phyloP scores from a whole-genome alignment of 2,797 vertebrate species.

The Ispidina picta region DNA sequence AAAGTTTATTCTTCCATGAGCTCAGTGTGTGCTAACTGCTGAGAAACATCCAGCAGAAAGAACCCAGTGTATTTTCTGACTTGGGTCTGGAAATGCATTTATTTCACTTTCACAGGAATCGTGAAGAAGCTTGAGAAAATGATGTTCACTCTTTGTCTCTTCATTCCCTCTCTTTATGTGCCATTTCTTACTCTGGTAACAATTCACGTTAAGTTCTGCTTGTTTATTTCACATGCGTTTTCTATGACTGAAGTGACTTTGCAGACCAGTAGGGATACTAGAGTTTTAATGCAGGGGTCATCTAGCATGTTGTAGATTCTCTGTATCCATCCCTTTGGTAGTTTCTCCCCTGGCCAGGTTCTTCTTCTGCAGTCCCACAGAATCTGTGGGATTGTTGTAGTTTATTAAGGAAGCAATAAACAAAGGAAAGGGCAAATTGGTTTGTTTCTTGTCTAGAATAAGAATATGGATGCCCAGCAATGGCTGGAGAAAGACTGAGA shows the following conservation, averaged over 20 bases:
- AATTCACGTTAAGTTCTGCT: not conserved
- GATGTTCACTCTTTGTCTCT: not conserved
- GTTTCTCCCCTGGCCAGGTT: not conserved
- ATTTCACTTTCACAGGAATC: not conserved
- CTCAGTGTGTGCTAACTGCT: not conserved
- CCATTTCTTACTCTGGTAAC: not conserved
- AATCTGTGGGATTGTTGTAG: not conserved
- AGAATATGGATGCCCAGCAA: not conserved
- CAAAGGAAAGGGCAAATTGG: not conserved
- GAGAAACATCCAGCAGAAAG: not conserved
- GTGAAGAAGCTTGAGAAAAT: not conserved
- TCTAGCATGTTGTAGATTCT: not conserved
- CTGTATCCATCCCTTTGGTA: not conserved
- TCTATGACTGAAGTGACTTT: not conserved
- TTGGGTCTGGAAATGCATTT: not conserved
- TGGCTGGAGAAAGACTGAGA: not conserved
- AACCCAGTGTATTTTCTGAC: not conserved
- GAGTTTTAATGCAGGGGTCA: not conserved
- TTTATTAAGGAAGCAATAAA: not conserved
- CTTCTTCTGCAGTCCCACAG: not conserved
- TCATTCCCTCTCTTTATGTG: not conserved
- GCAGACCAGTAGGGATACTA: not conserved
- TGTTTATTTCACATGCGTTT: not conserved
- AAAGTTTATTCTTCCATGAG: conserved; percentile 6
- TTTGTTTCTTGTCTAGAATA: not conserved